phyloP scores from a whole-genome alignment of 2,888 invertebrate genomes.

The Cataglyphis altisquamis region DNA sequence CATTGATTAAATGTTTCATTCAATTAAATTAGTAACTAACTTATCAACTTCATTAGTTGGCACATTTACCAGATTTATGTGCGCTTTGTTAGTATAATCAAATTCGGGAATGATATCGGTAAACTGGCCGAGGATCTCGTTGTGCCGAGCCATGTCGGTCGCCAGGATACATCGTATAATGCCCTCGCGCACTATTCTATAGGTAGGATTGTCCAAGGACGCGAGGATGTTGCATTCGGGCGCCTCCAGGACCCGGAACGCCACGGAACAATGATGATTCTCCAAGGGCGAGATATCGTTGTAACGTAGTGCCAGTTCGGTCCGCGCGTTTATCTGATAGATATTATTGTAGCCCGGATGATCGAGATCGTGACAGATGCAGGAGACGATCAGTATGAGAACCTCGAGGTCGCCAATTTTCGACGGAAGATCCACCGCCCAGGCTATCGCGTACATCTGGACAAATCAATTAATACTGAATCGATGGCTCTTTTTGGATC shows the following conservation, averaged over 20 bases:
- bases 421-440: conserved; percentile 90
- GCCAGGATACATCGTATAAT: conserved; percentile 93
- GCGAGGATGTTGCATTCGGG: conserved; percentile 93
- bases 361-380: conserved; percentile 93
- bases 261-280: conserved; percentile 95
- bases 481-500: neutral
- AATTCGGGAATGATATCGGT: conserved; percentile 90
- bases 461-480: conserved; percentile 58
- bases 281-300: conserved; percentile 95
- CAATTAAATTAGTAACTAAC: neutral
- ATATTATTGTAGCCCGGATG: conserved; percentile 93
- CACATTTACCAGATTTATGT: conserved; percentile 90
- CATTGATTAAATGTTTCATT: neutral
- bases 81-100: conserved; percentile 90
- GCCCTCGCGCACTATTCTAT: conserved; percentile 91
- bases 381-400: conserved; percentile 92
- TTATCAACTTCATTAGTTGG: neutral
- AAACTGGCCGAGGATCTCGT: conserved; percentile 92
- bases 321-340: conserved; percentile 94
- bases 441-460: conserved; percentile 94
- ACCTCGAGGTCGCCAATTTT: conserved; percentile 92
- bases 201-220: conserved; percentile 89
- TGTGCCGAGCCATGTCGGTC: conserved; percentile 93
- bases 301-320: conserved; percentile 93
- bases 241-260: conserved; percentile 92